A percentile compares a stretch with the other conserved stretches of the same genome.
Evolutionary conservation across 2,113 vertebrate species (phyloP).

Genomic region (Melanostigma gelatinosum): DNA sequence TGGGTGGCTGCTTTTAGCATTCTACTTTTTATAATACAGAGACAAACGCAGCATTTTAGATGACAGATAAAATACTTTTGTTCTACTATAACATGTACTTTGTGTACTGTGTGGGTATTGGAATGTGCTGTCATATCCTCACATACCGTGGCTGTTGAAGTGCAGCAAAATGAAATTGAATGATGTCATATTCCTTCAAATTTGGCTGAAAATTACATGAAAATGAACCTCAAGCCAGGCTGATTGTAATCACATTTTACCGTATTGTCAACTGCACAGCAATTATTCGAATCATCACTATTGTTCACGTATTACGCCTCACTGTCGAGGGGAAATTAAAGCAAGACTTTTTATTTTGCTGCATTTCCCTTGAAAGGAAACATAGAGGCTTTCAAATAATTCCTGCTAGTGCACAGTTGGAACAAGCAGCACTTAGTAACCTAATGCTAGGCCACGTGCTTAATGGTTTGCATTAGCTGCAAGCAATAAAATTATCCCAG

Average conservation of each 20-base stretch:
- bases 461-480: slow-evolving; percentile 93
- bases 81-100: neutral
- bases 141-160: slow-evolving; percentile 6
- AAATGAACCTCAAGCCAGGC: slow-evolving; percentile 42
- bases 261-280: slow-evolving; percentile 50
- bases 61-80: neutral
- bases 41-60: slow-evolving; percentile 7
- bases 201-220: slow-evolving; percentile 37
- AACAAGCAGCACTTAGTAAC: slow-evolving; percentile 83
- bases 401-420: slow-evolving; percentile 74
- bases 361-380: slow-evolving; percentile 42
- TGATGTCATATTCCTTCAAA: slow-evolving; percentile 28
- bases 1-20: neutral
- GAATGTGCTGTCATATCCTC: neutral
- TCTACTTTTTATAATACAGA: neutral
- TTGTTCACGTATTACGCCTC: slow-evolving; percentile 28
- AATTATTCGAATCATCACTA: slow-evolving; percentile 60
- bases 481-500: slow-evolving; percentile 91
- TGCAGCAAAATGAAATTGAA: slow-evolving; percentile 4
- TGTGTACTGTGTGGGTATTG: neutral
- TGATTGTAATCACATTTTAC: slow-evolving; percentile 55
- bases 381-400: slow-evolving; percentile 66
- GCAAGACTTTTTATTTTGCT: slow-evolving; percentile 36
- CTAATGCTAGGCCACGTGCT: slow-evolving; percentile 79
- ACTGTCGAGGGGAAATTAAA: slow-evolving; percentile 61